Percentiles rank a stretch among this genome's conserved stretches.
Evolutionary conservation across 2,888 invertebrate species (phyloP).

Genomic region (Euproctis similis): DNA sequence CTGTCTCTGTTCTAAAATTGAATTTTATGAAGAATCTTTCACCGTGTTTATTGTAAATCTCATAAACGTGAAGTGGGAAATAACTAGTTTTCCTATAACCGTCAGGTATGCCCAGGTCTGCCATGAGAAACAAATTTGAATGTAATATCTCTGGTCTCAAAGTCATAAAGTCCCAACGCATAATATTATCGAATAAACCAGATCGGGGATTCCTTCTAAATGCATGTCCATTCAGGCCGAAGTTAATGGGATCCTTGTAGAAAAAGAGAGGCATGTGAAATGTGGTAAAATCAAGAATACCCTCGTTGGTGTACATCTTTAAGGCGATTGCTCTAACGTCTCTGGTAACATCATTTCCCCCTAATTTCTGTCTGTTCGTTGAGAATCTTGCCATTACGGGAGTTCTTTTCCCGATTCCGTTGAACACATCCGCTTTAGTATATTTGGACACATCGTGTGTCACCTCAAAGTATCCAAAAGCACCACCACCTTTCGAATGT

Average conservation of each 20-base stretch:
- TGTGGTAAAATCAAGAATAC: neutral
- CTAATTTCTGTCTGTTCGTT: slow-evolving; percentile 4
- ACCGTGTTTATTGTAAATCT: slow-evolving; percentile 4
- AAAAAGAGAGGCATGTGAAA: slow-evolving; percentile 4
- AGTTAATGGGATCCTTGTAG: slow-evolving; percentile 2
- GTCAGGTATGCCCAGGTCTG: slow-evolving; percentile 2
- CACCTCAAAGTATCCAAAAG: slow-evolving; percentile 4
- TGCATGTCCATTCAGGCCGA: slow-evolving; percentile 1
- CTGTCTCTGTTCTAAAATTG: slow-evolving; percentile 2
- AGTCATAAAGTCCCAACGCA: slow-evolving; percentile 4
- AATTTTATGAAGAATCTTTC: slow-evolving; percentile 3
- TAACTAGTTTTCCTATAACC: slow-evolving; percentile 3
- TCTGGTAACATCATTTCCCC: slow-evolving; percentile 1
- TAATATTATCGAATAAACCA: slow-evolving; percentile 1
- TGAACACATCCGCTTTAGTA: slow-evolving; percentile 3
- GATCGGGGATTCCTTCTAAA: slow-evolving; percentile 4
- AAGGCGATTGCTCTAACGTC: slow-evolving; percentile 3
- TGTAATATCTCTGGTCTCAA: neutral
- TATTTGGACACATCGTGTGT: slow-evolving; percentile 3
- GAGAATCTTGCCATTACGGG: slow-evolving; percentile 4
- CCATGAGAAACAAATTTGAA: slow-evolving; percentile 1
- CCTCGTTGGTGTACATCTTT: slow-evolving; percentile 4
- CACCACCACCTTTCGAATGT: slow-evolving; percentile 3
- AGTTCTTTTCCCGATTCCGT: slow-evolving; percentile 4
- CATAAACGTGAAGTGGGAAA: slow-evolving; percentile 3